These are phyloP conservation scores for Andrena praecox DNA, from an alignment of 2,888 invertebrate genomes.

Conservation along the genomic window DNA sequence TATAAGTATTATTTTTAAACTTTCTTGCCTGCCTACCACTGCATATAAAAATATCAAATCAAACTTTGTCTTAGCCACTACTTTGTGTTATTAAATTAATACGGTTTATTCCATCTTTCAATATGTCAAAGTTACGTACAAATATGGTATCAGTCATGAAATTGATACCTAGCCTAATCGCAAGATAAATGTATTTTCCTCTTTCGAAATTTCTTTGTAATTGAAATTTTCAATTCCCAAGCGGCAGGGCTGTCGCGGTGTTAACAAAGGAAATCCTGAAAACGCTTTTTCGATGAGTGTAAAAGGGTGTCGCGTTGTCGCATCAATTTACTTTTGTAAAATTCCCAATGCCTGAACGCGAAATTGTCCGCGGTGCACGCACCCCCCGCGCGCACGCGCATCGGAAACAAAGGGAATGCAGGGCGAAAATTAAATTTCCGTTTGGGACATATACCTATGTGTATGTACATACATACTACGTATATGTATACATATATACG, in stretches of 20 bases:
- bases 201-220: background rate
- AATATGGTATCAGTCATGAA: too few species aligned
- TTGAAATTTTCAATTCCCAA: background rate
- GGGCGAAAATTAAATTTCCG: slow-evolving; percentile 56
- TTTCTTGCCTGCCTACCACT: too few species aligned
- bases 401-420: slow-evolving; percentile 33
- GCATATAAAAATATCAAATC: too few species aligned
- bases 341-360: slow-evolving; percentile 34
- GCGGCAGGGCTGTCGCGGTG: background rate
- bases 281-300: slow-evolving; percentile 7
- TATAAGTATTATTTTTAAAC: too few species aligned
- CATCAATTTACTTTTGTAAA: slow-evolving; percentile 49
- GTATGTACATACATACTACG: too few species aligned
- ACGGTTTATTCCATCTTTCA: too few species aligned
- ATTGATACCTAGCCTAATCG: too few species aligned
- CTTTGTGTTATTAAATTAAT: too few species aligned
- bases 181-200: background rate
- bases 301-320: slow-evolving; percentile 5
- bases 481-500: background rate
- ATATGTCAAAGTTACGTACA: too few species aligned
- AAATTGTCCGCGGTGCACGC: slow-evolving; percentile 10
- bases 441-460: slow-evolving; percentile 13
- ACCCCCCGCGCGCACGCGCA: background rate
- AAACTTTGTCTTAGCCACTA: too few species aligned
- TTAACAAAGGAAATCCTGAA: slow-evolving; percentile 17